These are phyloP conservation scores for Catharus bicknelli DNA, from an alignment of 2,113 vertebrate species.

Conservation along the genomic window DNA sequence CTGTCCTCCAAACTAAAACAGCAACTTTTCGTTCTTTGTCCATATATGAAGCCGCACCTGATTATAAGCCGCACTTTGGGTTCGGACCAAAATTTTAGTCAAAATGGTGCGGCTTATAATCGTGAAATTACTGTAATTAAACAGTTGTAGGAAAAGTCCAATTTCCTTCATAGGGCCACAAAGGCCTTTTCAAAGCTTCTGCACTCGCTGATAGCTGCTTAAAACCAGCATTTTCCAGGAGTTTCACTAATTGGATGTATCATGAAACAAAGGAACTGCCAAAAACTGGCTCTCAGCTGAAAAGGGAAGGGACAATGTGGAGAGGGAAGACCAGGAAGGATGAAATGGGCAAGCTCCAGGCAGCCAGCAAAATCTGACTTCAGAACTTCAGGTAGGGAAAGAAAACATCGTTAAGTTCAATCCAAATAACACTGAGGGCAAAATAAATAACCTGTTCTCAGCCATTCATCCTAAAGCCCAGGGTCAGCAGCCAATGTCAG, in stretches of 20 bases:
- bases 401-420: neutral
- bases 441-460: neutral
- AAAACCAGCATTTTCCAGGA: neutral
- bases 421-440: neutral
- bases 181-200: slow-evolving; percentile 21
- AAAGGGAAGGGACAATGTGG: neutral
- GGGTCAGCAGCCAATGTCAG: neutral
- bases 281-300: neutral
- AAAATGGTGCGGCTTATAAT: too few species aligned
- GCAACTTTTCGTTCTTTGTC: too few species aligned
- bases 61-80: too few species aligned
- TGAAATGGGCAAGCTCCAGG: neutral
- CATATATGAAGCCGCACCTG: too few species aligned
- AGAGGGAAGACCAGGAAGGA: neutral
- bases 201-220: neutral
- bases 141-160: neutral
- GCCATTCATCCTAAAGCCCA: neutral
- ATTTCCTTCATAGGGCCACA: neutral
- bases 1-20: too few species aligned
- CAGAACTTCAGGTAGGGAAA: neutral
- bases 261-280: slow-evolving; percentile 16
- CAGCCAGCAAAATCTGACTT: neutral
- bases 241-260: neutral
- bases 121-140: too few species aligned
- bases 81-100: too few species aligned